These are phyloP conservation scores for Pelagia noctiluca DNA, from an alignment of 30 jellyfish, hydroid and myxozoan genomes.

Conservation along the genomic window DNA sequence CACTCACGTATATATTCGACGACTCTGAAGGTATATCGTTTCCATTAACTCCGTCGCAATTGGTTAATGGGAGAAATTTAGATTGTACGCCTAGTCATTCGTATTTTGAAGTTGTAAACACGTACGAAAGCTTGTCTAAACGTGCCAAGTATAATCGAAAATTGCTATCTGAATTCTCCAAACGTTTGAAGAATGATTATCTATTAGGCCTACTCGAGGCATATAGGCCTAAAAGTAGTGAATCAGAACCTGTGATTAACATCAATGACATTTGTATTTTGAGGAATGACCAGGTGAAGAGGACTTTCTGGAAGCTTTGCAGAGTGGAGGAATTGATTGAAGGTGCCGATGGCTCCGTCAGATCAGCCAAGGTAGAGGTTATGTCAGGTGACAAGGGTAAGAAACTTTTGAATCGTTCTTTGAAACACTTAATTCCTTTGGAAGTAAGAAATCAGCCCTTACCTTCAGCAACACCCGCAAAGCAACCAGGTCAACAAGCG, in stretches of 20 bases:
- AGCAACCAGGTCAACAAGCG: constrained; percentile 1
- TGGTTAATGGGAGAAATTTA: constrained; percentile 32
- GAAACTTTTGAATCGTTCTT: constrained; percentile 23
- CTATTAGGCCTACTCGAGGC: constrained; percentile 49
- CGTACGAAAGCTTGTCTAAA: constrained; percentile 55
- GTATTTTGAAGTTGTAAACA: constrained; percentile 29
- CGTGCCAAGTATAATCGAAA: constrained; percentile 45
- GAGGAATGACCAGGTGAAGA: constrained; percentile 46
- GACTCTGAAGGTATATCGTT: constrained; percentile 40
- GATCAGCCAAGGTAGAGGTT: constrained; percentile 56
- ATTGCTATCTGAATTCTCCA: constrained; percentile 9
- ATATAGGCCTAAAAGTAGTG: constrained; percentile 42
- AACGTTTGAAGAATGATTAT: constrained; percentile 44
- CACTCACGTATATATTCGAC: constrained; percentile 19
- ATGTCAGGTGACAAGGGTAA: constrained; percentile 16
- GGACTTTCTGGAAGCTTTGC: constrained; percentile 58
- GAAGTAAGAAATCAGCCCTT: constrained; percentile 22
- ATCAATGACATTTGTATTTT: constrained; percentile 23
- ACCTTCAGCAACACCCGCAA: background rate
- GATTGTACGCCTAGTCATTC: constrained; percentile 5
- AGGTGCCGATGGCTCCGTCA: constrained; percentile 54
- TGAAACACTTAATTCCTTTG: constrained; percentile 39
- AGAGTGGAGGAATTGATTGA: constrained; percentile 43
- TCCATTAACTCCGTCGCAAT: constrained; percentile 49
- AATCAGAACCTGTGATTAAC: constrained; percentile 24